These are phyloP conservation scores for Drosophila lini DNA, from an alignment of 1,140 invertebrate genomes.

Conservation along the genomic window DNA sequence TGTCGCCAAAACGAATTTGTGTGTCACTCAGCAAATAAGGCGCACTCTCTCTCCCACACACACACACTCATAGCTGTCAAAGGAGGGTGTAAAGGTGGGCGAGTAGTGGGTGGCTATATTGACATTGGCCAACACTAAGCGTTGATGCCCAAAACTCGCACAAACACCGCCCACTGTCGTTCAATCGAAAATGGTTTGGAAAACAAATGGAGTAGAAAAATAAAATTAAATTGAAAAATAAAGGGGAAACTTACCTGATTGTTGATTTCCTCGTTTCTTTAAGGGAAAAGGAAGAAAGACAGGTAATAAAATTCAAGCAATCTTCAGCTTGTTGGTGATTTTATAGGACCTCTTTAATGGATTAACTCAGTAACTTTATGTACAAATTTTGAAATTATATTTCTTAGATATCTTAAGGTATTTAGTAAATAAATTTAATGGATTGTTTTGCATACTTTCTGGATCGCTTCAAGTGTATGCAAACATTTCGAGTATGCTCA, in stretches of 20 bases:
- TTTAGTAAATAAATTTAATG: background rate
- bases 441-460: background rate
- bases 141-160: constrained; percentile 12
- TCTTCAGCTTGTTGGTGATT: background rate
- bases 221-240: constrained; percentile 59
- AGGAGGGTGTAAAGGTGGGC: background rate
- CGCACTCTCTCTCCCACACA: constrained; percentile 8
- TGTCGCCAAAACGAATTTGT: constrained; percentile 71
- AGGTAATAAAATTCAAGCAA: background rate
- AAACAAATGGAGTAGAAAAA: constrained; percentile 62
- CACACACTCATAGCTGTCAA: constrained; percentile 1
- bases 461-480: background rate
- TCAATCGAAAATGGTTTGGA: constrained; percentile 31
- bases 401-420: background rate
- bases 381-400: background rate
- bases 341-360: background rate
- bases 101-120: constrained; percentile 17
- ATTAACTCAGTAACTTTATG: background rate
- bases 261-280: constrained; percentile 10
- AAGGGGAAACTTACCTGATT: constrained; percentile 29
- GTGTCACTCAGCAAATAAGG: constrained; percentile 72
- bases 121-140: constrained; percentile 44
- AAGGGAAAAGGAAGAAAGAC: background rate
- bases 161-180: constrained; percentile 1
- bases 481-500: background rate